Base-by-base conservation (phyloP, 2,888 invertebrate genomes). In the Pollenia labialis region DNA sequence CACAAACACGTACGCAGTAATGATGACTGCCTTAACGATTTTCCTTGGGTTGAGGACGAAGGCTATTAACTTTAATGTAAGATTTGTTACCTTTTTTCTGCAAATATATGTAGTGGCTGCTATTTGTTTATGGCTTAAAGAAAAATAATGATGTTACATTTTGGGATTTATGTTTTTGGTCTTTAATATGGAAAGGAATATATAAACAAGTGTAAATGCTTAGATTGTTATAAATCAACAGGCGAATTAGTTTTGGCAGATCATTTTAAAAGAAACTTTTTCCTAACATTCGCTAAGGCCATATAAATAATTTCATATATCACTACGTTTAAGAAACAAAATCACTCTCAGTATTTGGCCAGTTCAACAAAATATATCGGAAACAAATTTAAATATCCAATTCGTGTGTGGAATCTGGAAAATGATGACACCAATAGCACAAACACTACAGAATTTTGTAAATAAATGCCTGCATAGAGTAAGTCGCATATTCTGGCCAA, bases 71-170 rank as follows among this genome's bases (percentile, higher is more conserved):
- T 60, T 60, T 60, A 7, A 48, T 23, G 40, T 66, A 14, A 48
- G 18, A 46, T 18, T 66, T 32, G 56, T 32, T 32, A 32, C 32
- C 12, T 32, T 4, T 56, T 32, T 23, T 54, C 16, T 54, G 11
- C 8, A 16, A n/a, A 6, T 56, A 32, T 11, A 23, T 23, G 23
- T 2, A 32, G 58, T 6, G 4, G 32, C 32, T 58, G 12, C 14
- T 3, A 2, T 58, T 32, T 58, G 1, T 12, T 23, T 58, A 8
- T 32, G 6, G 32, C 14, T 32, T 48, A 66, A 66, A 48, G 12
- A 66, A 48, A n/a, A 66, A 66, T 66, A 64, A 64, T 64, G 64
- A 64, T 64, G 64, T 44, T 18, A 18, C 44, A 44, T 44, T 64
- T 64, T 46, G 6, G 44, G 54, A 23, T 54, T 54, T 54, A 18